Evolutionary conservation across 2,888 invertebrate species (phyloP).

Genomic region (Trisateles emortualis): DNA sequence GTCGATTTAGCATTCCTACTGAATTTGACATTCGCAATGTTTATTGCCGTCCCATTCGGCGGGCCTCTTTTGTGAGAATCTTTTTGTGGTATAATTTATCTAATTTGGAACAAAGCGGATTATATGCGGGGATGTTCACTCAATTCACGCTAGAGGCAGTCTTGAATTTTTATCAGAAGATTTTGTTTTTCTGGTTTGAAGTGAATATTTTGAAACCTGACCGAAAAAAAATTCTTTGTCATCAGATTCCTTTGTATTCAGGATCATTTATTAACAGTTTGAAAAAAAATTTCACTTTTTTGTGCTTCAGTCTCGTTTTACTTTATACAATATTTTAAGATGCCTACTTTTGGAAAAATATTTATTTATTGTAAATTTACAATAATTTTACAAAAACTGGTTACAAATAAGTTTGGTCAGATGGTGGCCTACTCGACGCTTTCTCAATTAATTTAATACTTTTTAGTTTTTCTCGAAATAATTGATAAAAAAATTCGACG

Average conservation of each 20-base stretch:
- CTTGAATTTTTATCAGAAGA: slow-evolving; percentile 44
- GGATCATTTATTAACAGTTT: slow-evolving; percentile 30
- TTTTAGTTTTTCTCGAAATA: slow-evolving; percentile 6
- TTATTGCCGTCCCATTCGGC: slow-evolving; percentile 71
- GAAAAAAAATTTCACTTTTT: slow-evolving; percentile 17
- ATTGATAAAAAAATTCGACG: slow-evolving; percentile 76
- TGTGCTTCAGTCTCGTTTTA: not conserved
- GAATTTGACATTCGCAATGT: slow-evolving; percentile 79
- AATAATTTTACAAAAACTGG: too few relatives aligned
- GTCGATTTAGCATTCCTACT: slow-evolving; percentile 75
- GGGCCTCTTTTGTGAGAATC: slow-evolving; percentile 70
- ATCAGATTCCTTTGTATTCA: slow-evolving; percentile 11
- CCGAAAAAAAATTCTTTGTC: slow-evolving; percentile 9
- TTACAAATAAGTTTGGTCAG: too few relatives aligned
- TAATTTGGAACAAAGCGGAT: slow-evolving; percentile 79
- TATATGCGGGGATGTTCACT: slow-evolving; percentile 62
- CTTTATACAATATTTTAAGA: not conserved
- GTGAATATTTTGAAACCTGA: slow-evolving; percentile 22
- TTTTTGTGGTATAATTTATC: slow-evolving; percentile 81
- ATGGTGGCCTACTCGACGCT: too few relatives aligned
- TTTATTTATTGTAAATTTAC: too few relatives aligned
- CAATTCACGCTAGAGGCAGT: slow-evolving; percentile 48
- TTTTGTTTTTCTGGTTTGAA: slow-evolving; percentile 30
- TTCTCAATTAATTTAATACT: too few relatives aligned
- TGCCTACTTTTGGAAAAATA: not conserved